phyloP scores from a whole-genome alignment of 2,113 vertebrate genomes.

The Bostrychus sinensis region DNA sequence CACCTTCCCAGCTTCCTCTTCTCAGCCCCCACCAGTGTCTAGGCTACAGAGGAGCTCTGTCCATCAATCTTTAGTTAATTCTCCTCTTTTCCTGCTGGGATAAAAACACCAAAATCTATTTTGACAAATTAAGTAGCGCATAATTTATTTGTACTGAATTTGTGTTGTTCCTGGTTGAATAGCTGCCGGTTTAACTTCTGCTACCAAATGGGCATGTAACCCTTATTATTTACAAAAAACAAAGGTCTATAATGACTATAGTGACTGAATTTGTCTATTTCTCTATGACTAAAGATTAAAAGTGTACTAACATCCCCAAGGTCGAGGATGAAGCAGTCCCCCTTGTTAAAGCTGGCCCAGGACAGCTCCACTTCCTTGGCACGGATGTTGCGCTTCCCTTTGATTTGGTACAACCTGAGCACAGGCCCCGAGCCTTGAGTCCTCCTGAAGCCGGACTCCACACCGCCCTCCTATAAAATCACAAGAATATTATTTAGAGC shows the following conservation, averaged over 20 bases:
- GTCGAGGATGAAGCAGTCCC: constrained; percentile 93
- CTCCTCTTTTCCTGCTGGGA: too few species aligned
- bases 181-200: too few species aligned
- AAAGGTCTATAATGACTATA: too few species aligned
- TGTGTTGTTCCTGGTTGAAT: too few species aligned
- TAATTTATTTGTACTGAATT: too few species aligned
- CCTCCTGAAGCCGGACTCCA: constrained; percentile 82
- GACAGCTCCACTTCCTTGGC: constrained; percentile 82
- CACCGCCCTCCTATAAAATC: constrained; percentile 74
- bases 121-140: neutral
- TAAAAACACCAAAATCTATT: too few species aligned
- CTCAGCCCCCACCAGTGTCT: neutral
- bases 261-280: neutral
- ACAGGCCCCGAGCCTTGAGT: constrained; percentile 62
- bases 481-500: neutral
- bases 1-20: neutral
- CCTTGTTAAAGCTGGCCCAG: constrained; percentile 91
- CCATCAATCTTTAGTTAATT: too few species aligned
- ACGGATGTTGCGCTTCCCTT: constrained; percentile 88
- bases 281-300: neutral
- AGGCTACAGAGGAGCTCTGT: too few species aligned
- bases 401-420: constrained; percentile 88
- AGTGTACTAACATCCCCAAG: constrained; percentile 74
- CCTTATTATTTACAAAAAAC: too few species aligned
- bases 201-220: too few species aligned